These are phyloP conservation scores for Clunio marinus DNA, from an alignment of 2,888 invertebrate species.

Conservation along the genomic window DNA sequence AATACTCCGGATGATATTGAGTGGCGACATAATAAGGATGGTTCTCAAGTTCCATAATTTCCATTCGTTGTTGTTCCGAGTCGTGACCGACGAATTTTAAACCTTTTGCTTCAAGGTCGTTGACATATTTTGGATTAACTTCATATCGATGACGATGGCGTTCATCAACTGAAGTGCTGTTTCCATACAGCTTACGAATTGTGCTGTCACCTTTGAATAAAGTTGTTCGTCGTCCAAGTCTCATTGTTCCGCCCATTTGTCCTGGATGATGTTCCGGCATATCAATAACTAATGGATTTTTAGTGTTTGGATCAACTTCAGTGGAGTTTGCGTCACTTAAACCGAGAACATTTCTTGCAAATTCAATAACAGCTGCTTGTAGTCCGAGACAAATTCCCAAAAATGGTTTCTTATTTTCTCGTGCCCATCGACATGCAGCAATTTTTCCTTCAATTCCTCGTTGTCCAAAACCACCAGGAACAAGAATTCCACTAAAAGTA, in stretches of 20 bases:
- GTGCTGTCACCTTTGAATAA: conserved; percentile 63
- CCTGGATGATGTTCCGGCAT: conserved; percentile 98
- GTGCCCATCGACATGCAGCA: conserved; percentile 87
- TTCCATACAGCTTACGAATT: conserved; percentile 73
- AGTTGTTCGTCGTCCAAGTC: conserved; percentile 89
- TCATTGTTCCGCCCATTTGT: conserved; percentile 95
- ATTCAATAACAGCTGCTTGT: conserved; percentile 95
- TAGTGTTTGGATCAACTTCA: conserved; percentile 72
- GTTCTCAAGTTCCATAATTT: conserved; percentile 77
- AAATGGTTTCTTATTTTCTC: conserved; percentile 83
- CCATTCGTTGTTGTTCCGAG: conserved; percentile 83
- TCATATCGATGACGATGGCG: conserved; percentile 97
- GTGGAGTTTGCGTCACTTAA: conserved; percentile 72
- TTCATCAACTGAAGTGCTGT: conserved; percentile 77
- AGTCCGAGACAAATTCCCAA: conserved; percentile 97
- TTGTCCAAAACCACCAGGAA: conserved; percentile 96
- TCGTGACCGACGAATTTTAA: conserved; percentile 86
- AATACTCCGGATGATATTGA: conserved; percentile 97
- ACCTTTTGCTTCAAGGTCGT: conserved; percentile 72
- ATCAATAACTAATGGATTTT: conserved; percentile 83
- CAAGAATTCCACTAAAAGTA: conserved; percentile 75
- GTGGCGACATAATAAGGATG: conserved; percentile 94
- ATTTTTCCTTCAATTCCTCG: conserved; percentile 96
- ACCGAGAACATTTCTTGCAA: conserved; percentile 77
- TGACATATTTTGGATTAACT: conserved; percentile 86